These are phyloP conservation scores for Bombyx mandarina DNA, from an alignment of 1,140 invertebrate genomes.

Conservation along the genomic window DNA sequence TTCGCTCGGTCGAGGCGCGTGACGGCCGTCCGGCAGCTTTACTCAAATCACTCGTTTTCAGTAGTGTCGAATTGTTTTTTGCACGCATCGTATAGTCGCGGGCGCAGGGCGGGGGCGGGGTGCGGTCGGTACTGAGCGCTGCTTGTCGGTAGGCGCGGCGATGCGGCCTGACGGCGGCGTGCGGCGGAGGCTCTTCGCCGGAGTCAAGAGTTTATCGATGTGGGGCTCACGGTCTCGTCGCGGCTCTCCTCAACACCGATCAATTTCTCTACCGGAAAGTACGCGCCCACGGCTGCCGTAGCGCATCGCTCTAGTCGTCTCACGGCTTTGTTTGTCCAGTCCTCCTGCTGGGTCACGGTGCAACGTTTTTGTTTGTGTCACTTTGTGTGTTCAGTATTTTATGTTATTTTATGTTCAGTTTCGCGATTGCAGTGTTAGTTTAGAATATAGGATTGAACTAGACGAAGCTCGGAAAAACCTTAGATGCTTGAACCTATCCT, in stretches of 20 bases:
- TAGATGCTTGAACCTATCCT: constrained; percentile 56
- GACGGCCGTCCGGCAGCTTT: constrained; percentile 43
- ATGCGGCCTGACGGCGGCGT: constrained; percentile 59
- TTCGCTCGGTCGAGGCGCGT: constrained; percentile 15
- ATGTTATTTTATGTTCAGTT: constrained; percentile 41
- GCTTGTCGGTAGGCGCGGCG: constrained; percentile 59
- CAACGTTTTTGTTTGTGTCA: constrained; percentile 33
- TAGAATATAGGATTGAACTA: constrained; percentile 46
- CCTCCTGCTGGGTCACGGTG: constrained; percentile 45
- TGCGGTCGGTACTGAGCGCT: constrained; percentile 53
- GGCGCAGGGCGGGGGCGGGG: constrained; percentile 58
- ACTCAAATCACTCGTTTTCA: constrained; percentile 55
- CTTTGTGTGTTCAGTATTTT: constrained; percentile 45
- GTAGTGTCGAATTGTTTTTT: constrained; percentile 57
- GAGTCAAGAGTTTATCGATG: constrained; percentile 81
- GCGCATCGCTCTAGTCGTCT: constrained; percentile 54
- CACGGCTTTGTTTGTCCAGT: constrained; percentile 64
- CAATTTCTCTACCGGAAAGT: constrained; percentile 87
- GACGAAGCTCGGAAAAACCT: constrained; percentile 45
- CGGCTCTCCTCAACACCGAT: constrained; percentile 79
- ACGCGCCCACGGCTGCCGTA: constrained; percentile 70
- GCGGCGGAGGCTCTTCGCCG: constrained; percentile 79
- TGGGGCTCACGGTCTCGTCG: constrained; percentile 77
- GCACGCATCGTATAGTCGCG: constrained; percentile 53
- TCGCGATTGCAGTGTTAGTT: constrained; percentile 57